Conservation (phyloP, 2,797 vertebrate genomes). For the Tragopan temminckii region DNA sequence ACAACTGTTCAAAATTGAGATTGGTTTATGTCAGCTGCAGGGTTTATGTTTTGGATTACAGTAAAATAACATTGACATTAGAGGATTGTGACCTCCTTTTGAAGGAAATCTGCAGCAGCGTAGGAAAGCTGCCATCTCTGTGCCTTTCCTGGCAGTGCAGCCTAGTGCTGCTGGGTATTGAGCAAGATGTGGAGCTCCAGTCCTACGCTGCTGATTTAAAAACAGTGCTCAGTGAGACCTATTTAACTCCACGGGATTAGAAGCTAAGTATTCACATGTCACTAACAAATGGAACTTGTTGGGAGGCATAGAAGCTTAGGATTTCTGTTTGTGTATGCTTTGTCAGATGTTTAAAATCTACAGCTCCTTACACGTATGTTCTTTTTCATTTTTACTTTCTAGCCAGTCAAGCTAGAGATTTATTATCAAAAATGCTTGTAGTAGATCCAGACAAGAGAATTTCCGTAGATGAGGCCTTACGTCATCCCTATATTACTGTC, state of each 20-base stretch:
- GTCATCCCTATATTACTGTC: slow-evolving; percentile 95
- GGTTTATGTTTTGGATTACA: neutral
- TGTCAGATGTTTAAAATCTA: neutral
- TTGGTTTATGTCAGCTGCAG: neutral
- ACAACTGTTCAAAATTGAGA: neutral
- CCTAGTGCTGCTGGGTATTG: neutral
- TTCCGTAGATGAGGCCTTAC: slow-evolving; percentile 95
- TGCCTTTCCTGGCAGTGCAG: neutral
- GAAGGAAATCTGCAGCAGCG: neutral
- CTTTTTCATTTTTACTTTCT: slow-evolving; percentile 53
- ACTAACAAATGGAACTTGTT: neutral
- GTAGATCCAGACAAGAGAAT: slow-evolving; percentile 95
- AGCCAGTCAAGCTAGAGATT: slow-evolving; percentile 96
- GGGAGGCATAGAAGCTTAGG: neutral
- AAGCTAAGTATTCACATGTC: neutral
- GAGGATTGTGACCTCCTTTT: neutral
- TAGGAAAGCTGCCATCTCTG: neutral
- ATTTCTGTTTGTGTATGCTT: neutral
- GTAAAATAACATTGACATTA: neutral
- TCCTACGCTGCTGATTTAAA: too few species aligned
- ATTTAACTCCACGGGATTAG: neutral
- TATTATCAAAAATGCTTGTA: slow-evolving; percentile 97
- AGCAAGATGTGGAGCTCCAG: neutral
- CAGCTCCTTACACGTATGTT: neutral
- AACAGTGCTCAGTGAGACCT: neutral